Base-by-base conservation (phyloP, 53 echinoderm and acorn worm species). In the Henricia sp. region DNA sequence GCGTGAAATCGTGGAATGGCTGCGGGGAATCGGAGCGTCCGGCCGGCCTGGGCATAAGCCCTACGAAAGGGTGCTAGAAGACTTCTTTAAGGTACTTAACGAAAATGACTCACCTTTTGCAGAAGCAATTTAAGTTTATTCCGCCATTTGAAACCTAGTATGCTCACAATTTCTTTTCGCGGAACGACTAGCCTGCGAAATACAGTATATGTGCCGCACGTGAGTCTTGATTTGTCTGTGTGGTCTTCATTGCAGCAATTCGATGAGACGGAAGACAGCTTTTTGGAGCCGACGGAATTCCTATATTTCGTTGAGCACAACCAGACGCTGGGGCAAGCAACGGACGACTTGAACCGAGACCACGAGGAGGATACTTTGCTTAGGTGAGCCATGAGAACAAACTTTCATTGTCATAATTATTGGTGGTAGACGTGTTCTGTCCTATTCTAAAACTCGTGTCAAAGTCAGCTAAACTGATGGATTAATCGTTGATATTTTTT, bases 1-100 rank as follows among this genome's bases (percentile, higher is more conserved):
- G 30, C 59, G 68, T 19, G 55, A 89, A 33, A 40, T 89, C 27
- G 57, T 84, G 37, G 69, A 84, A 34, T 89, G 89, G 89, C 64
- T 89, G 17, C 66, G 34, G 24, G 63, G 72, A 23, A 20, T 40
- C 6, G 54, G 36, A 30, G 24, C 54, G 53, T 33, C 21, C 64
- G 58, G 46, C 13, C 84, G 23, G 14, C 29, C 52, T 10, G 66
- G 77, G 58, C 35, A 63, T 10, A 37, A 27, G 35, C 21, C 46
- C 24, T 72, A 74, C 67, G 52, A 83, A 6, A 48, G 59, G 23
- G 39, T 72, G 16, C 37, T 89, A 13, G 34, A 83, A 30, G 74
- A 73, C 6, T 83, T 33, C 55, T 89, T 89, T 25, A 35, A 34
- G 53, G 89, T 89, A 74, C n/a, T n/a, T n/a, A n/a, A n/a, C n/a